Base-by-base conservation (phyloP, 2,797 vertebrate species). In the Austrolebias charrua region DNA sequence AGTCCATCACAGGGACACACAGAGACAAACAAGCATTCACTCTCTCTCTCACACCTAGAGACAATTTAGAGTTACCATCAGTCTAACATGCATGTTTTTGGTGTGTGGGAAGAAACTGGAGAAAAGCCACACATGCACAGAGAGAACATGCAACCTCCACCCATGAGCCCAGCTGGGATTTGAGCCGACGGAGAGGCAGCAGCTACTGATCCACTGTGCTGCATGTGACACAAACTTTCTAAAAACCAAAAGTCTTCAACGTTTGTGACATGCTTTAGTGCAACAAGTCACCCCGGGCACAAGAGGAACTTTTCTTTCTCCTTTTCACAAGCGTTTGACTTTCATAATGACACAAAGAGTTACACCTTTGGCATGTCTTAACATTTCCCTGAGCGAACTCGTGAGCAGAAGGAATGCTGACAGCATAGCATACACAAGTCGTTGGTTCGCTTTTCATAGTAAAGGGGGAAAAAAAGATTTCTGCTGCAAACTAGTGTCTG, bases 281-380 rank as follows among this genome's bases (percentile, higher is more conserved):
- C 20, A 38, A 14, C 45, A 54, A 2, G 20, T 50, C 43, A 38
- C 19, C 50, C 12, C 6, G 60, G 49, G 56, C 69, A 55, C 63
- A 72, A 74, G 63, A 59, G 60, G 7, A 6, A 0, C 38, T 40
- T 40, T 12, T 56, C 71, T 63, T 59, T 45, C 63, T 73, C 66
- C 60, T 64, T 15, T 67, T 78, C 57, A 44, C 55, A 12, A 16
- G 15, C 28, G 49, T 47, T 62, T 53, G 16, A 50, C 40, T 60
- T 40, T 60, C 56, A 48, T 28, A 2, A 0, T 66, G 45, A 60
- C 35, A 48, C 40, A 62, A 60, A 61, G 53, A 54, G 53, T 4
- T 52, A 28, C 42, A 56, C 59, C 55, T 68, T 56, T 63, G 69
- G 73, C 47, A 72, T 75, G 69, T 69, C 56, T 47, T 52, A 71